Evolutionary conservation across 2,888 invertebrate species (phyloP).

Genomic region (Rhagophthalmus giganteus): DNA sequence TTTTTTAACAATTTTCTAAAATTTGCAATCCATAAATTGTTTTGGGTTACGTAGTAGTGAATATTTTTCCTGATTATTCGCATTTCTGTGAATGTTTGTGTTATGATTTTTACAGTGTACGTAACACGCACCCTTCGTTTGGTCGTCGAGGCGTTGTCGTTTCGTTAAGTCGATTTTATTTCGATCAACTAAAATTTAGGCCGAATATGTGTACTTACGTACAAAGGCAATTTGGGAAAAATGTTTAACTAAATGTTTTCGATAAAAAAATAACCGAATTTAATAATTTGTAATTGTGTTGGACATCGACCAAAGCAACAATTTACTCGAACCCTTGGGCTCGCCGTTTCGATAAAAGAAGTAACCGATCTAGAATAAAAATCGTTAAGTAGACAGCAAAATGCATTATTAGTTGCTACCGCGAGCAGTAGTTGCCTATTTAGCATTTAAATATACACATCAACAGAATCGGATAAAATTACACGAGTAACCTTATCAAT

Average conservation of each 20-base stretch:
- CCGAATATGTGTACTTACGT: not conserved
- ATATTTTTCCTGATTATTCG: too few relatives aligned
- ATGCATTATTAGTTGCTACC: slow-evolving; percentile 15
- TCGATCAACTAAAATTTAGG: not conserved
- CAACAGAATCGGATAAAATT: slow-evolving; percentile 20
- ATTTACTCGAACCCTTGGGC: not conserved
- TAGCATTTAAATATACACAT: slow-evolving; percentile 26
- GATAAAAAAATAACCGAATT: not conserved
- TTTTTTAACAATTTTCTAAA: too few relatives aligned
- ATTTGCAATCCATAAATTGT: too few relatives aligned
- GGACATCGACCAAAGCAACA: not conserved
- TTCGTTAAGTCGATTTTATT: not conserved
- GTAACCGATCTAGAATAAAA: slow-evolving; percentile 10
- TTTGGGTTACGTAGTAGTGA: too few relatives aligned
- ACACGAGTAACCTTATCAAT: slow-evolving; percentile 23
- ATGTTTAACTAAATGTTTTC: not conserved
- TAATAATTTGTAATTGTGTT: not conserved
- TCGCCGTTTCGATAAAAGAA: slow-evolving; percentile 9
- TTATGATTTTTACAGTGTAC: not conserved
- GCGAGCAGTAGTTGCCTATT: slow-evolving; percentile 16
- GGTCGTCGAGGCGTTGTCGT: not conserved
- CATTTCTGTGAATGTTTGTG: not conserved
- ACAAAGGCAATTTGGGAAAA: not conserved
- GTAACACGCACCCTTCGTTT: not conserved
- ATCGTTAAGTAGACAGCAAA: slow-evolving; percentile 19